phyloP scores from a whole-genome alignment of 1,140 invertebrate species.

The Thaumatotibia leucotreta region DNA sequence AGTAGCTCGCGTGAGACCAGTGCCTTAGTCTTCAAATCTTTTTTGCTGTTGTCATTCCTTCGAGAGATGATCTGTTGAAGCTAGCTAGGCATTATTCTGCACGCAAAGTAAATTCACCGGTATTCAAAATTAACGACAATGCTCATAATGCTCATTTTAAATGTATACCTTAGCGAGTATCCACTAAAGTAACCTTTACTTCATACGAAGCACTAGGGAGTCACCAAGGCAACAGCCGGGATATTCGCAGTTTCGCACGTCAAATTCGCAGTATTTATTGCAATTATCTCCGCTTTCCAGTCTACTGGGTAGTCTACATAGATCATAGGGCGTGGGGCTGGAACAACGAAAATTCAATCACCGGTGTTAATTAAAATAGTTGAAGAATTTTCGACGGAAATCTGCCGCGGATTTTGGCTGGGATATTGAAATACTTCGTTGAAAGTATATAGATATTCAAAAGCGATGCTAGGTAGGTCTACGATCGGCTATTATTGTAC shows the following conservation, averaged over 20 bases:
- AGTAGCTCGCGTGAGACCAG: too few relatives aligned
- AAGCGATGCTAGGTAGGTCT: too few relatives aligned
- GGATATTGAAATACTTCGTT: too few relatives aligned
- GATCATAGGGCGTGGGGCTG: not conserved
- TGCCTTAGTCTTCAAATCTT: too few relatives aligned
- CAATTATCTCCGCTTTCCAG: slow-evolving; percentile 36
- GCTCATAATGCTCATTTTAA: not conserved
- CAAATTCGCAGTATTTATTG: slow-evolving; percentile 1
- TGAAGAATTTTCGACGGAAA: not conserved
- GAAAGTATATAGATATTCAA: too few relatives aligned
- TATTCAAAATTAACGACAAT: too few relatives aligned
- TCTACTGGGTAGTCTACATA: slow-evolving; percentile 22
- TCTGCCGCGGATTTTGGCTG: not conserved
- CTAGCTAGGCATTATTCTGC: too few relatives aligned
- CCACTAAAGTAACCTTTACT: not conserved
- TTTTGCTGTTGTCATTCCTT: too few relatives aligned
- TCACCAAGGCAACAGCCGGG: not conserved
- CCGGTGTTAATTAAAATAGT: slow-evolving; percentile 9
- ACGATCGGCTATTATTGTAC: too few relatives aligned
- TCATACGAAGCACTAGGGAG: not conserved
- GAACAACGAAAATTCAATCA: not conserved
- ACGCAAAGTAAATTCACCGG: too few relatives aligned
- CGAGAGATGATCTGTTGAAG: too few relatives aligned
- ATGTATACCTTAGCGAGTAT: not conserved
- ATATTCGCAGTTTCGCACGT: slow-evolving; percentile 7